Base-by-base conservation (phyloP, 2,797 vertebrate genomes). In the Dicrostonyx torquatus region DNA sequence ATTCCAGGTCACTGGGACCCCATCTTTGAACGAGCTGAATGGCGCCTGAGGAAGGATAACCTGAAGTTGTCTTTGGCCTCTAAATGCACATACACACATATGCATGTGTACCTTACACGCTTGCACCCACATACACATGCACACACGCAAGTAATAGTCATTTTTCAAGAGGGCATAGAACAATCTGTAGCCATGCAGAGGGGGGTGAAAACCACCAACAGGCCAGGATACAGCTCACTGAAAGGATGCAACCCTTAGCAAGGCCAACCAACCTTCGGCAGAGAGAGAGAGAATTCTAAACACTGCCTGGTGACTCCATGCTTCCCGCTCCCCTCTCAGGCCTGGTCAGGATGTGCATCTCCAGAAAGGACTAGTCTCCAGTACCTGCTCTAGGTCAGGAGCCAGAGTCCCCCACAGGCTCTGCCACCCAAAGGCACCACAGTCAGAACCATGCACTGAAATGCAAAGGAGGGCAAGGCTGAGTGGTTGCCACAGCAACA, bases 401-500 rank as follows among this genome's bases (percentile, higher is more conserved):
- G 43, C 72, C 72, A 95, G 87, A 68, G 62, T 66, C 73, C 70
- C 73, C 11, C 68, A 70, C 73, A 6, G 40, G 50, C 22, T 78
- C 64, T 87, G 48, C 68, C 84, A 48, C 70, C 34, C 88, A 90
- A 68, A 80, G 48, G 45, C 55, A 55, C 48, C 66, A 13, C 7
- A 9, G 40, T 94, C 34, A 84, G 50, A 92, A 55, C 29, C 37
- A 13, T 93, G 66, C 31, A 20, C 70, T 15, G 12, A 95, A 53
- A 45, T 58, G 18, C 77, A 78, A 55, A 91, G 48, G 31, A 93
- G 24, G 83, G 66, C 53, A 40, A 94, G 73, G 1, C 75, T 79
- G 53, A 34, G 43, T 18, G 31, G 96, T 97, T 94, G 94, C 80
- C 80, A 97, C 90, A 85, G 68, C 96, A 96, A 97, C 89, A 88